Evolutionary conservation across 2,888 invertebrate species (phyloP), one percentile per base, ranked within the genome.

Genomic region (Eupithecia abbreviata): DNA sequence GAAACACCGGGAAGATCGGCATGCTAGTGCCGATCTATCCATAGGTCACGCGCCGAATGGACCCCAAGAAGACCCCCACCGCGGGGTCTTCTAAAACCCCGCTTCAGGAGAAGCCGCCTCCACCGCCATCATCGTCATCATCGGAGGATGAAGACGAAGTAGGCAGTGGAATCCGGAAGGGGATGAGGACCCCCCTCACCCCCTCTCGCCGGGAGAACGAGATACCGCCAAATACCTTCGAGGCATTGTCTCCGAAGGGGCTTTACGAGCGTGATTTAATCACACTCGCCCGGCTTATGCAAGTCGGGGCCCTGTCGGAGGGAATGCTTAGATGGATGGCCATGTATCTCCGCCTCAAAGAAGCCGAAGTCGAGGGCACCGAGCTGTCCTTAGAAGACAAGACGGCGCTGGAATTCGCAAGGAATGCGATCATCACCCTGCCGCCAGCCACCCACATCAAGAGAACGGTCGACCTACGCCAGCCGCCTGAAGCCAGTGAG

Each of bases 11-110:
- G 49, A 15, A 15, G 49, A 3, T 49, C 69, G 69, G 69, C 2
- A 49, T 49, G 49, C 13, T 5, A 69, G 49, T 49, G 18, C 69
- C n/a, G 69, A 58, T 3, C 13, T 47, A 7, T 43, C 30, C n/a
- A 30, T 47, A 49, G 49, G 69, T 49, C 69, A 49, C 69, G 69
- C 47, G 69, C 13, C 47, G 10, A 9, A 55, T 71, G 55, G 55
- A 55, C 30, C 71, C 71, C 42, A 43, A 30, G 30, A 65, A 62
- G n/a, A 47, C 45, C 2, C 72, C 62, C n/a, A 65, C n/a, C 58
- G 15, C 58, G n/a, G 42, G 71, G 71, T 45, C 75, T 47, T 12
- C 47, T 30, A 30, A 30, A 12, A 47, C 1, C 3, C 1, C 2
- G 47, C 9, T 2, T 2, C 7, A 3, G 9, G 10, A 9, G 10